Conservation (phyloP, 2,113 vertebrate genomes). For the Nestor notabilis region DNA sequence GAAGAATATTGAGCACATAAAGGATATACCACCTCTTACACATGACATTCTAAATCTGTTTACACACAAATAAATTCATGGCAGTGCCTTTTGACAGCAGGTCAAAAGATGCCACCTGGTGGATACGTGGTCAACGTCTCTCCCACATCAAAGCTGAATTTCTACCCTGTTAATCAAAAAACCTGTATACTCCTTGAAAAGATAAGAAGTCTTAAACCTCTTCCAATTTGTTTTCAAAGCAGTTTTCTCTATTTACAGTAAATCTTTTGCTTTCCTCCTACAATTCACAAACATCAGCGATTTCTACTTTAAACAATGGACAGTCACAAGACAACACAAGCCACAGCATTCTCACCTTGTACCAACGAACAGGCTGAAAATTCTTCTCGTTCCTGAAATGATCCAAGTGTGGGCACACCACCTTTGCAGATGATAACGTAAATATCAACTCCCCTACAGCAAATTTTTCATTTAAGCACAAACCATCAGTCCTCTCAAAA, state of each 20-base stretch:
- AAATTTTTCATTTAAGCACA: slow-evolving; percentile 64
- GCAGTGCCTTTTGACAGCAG: fast-evolving
- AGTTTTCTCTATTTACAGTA: background rate
- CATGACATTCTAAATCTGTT: background rate
- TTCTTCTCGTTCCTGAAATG: slow-evolving; percentile 64
- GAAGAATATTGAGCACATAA: background rate
- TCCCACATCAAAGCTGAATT: background rate
- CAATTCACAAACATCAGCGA: background rate
- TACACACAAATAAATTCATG: background rate
- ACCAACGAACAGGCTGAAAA: slow-evolving; percentile 78
- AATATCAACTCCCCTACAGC: slow-evolving; percentile 24
- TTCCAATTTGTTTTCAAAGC: background rate
- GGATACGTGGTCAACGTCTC: fast-evolving
- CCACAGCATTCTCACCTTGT: slow-evolving; percentile 75
- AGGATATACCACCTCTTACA: background rate
- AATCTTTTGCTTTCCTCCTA: background rate
- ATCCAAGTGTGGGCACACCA: slow-evolving; percentile 80
- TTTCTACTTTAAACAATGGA: background rate
- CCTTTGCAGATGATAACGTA: background rate
- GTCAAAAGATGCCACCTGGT: background rate
- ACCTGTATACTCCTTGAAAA: background rate
- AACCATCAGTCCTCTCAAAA: slow-evolving; percentile 57
- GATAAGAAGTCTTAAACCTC: background rate
- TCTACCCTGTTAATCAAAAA: background rate
- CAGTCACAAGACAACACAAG: background rate